These are phyloP conservation scores for Orchesella flavescens DNA, from an alignment of 2,888 invertebrate species.

Conservation along the genomic window DNA sequence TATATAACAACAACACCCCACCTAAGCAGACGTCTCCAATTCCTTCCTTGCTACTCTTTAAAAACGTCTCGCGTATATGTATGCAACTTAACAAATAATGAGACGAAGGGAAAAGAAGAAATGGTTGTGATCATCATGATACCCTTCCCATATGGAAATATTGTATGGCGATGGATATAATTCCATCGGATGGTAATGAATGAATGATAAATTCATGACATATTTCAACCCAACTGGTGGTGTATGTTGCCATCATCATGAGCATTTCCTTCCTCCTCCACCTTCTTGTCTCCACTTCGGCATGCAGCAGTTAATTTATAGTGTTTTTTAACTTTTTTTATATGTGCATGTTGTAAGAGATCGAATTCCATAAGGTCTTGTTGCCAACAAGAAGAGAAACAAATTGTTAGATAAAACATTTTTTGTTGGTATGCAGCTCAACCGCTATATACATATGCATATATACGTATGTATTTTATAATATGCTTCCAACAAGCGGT, in stretches of 20 bases:
- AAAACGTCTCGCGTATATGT: too few species aligned
- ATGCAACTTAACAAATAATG: too few species aligned
- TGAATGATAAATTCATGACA: slow-evolving; percentile 56
- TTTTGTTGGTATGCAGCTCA: background rate
- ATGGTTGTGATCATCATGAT: background rate
- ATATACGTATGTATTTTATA: background rate
- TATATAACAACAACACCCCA: too few species aligned
- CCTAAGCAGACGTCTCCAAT: too few species aligned
- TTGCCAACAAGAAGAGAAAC: too few species aligned
- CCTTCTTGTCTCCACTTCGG: background rate
- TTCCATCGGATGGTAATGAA: slow-evolving; percentile 32
- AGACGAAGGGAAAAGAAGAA: too few species aligned
- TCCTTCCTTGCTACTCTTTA: too few species aligned
- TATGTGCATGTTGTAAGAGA: too few species aligned
- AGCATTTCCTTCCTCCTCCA: slow-evolving; percentile 7
- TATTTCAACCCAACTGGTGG: slow-evolving; percentile 41
- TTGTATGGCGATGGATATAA: background rate
- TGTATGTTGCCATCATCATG: slow-evolving; percentile 31
- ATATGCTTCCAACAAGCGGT: background rate
- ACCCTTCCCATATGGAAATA: background rate
- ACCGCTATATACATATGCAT: background rate
- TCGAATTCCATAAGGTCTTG: too few species aligned
- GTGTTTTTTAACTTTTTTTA: background rate
- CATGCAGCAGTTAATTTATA: background rate
- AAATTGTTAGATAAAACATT: background rate